Evolutionary conservation across 2,888 invertebrate species (phyloP), one percentile per base, ranked within the genome.

Genomic region (Lottia gigantea): DNA sequence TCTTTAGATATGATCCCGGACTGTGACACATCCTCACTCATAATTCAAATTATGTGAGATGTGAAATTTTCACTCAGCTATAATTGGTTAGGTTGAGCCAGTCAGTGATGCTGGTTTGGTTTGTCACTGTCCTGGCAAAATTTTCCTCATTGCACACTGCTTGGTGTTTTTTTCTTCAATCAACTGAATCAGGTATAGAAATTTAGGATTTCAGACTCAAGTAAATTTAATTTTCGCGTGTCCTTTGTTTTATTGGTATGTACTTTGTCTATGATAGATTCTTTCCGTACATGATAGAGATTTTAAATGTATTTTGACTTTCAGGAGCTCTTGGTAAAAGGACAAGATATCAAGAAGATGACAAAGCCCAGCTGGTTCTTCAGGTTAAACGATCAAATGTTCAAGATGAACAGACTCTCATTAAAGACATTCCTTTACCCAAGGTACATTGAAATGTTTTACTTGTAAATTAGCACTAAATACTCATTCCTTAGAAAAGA

Each of bases 281-380:
- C 19, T 23, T 25, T 16, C 26, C 8, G 16, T 16, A 63, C 25
- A 65, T 46, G 19, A 19, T 25, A 14, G 15, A 25, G 19, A 14
- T 12, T 49, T 46, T 12, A 46, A 66, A 25, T n/a, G 55, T 26
- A 6, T 19, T 46, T 68, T 55, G 7, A 23, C 61, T 63, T 63
- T 61, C 78, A 85, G 90, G 96, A 78, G 92, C 94, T 47, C 89
- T 98, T 78, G 98, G 98, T 0, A 94, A 95, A 86, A 91, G 98
- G 75, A 98, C 98, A 12, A 94, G 93, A 82, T 96, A 92, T 86
- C 98, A 99, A 87, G 91, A 93, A 79, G 93, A 92, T 62, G 91
- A 93, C 46, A 88, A 95, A 64, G 92, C 98, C 0, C 98, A 98
- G 85, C 90, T 98, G 19, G 92, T 93, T 55, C 87, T 97, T 0